These are phyloP conservation scores for Rana temporaria DNA, from an alignment of 2,113 vertebrate species.

Conservation along the genomic window DNA sequence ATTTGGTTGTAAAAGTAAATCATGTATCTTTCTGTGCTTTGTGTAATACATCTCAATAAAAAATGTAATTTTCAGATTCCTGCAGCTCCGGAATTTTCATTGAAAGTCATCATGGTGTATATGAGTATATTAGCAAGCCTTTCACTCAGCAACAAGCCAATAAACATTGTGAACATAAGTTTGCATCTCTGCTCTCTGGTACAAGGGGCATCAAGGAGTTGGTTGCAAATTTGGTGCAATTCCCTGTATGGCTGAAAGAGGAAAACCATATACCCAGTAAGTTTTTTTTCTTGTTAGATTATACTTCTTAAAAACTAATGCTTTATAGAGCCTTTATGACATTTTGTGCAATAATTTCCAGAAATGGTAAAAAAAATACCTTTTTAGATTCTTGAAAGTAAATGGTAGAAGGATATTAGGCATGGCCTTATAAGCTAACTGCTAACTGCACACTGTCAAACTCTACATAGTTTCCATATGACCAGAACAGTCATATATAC, in stretches of 20 bases:
- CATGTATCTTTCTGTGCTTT: not conserved
- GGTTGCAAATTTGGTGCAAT: conserved; percentile 59
- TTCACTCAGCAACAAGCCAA: conserved; percentile 77
- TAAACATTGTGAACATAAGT: conserved; percentile 75
- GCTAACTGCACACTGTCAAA: too few species aligned
- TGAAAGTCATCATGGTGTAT: conserved; percentile 67
- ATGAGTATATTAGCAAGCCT: conserved; percentile 74
- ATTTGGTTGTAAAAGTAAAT: too few species aligned
- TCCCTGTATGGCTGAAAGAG: conserved; percentile 75
- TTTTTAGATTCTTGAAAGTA: too few species aligned
- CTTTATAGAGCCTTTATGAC: too few species aligned
- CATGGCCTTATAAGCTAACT: too few species aligned
- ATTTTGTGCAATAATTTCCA: too few species aligned
- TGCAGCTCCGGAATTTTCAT: conserved; percentile 54
- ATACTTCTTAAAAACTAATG: too few species aligned
- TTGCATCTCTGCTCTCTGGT: conserved; percentile 72
- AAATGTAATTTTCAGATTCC: conserved; percentile 60
- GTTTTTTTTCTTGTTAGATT: not conserved
- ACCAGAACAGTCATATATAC: too few species aligned
- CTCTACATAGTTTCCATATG: too few species aligned
- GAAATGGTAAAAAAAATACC: too few species aligned
- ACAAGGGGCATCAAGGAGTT: conserved; percentile 49
- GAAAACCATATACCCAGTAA: conserved; percentile 40
- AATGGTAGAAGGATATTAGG: too few species aligned
- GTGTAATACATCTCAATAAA: not conserved